Conservation (phyloP, 2,113 vertebrate genomes). For the Tonatia bakeri region DNA sequence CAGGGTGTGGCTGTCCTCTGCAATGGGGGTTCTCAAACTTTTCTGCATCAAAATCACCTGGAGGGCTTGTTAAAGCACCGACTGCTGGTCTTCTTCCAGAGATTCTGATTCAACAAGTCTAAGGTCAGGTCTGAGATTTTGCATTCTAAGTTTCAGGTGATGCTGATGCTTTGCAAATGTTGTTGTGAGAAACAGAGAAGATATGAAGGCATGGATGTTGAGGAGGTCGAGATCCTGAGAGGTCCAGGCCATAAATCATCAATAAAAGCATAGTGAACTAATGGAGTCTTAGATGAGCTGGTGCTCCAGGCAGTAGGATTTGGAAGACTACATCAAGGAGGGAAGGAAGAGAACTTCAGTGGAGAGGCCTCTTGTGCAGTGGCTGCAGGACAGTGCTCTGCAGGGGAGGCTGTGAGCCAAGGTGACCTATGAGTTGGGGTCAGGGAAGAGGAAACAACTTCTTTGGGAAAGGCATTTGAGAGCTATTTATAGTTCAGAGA, state of each 20-base stretch:
- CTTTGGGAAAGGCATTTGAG: neutral
- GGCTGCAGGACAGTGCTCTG: neutral
- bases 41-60: neutral
- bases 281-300: neutral
- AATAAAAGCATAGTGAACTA: neutral
- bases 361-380: neutral
- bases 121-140: neutral
- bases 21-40: neutral
- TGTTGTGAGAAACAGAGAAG: neutral
- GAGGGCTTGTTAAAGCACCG: neutral
- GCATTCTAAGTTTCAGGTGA: neutral
- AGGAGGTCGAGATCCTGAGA: neutral
- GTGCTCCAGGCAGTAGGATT: neutral
- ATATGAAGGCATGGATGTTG: neutral
- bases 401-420: neutral
- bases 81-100: accelerated
- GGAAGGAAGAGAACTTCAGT: neutral
- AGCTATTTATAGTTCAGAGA: neutral
- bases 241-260: neutral
- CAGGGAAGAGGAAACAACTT: neutral
- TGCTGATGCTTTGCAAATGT: neutral
- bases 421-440: neutral
- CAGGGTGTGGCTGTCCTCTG: neutral
- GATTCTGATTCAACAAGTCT: neutral
- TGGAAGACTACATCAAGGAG: neutral